Percentiles rank a stretch among this genome's conserved stretches.
phyloP scores from a whole-genome alignment of 2,888 invertebrate genomes.

The Physocephala rufipes region DNA sequence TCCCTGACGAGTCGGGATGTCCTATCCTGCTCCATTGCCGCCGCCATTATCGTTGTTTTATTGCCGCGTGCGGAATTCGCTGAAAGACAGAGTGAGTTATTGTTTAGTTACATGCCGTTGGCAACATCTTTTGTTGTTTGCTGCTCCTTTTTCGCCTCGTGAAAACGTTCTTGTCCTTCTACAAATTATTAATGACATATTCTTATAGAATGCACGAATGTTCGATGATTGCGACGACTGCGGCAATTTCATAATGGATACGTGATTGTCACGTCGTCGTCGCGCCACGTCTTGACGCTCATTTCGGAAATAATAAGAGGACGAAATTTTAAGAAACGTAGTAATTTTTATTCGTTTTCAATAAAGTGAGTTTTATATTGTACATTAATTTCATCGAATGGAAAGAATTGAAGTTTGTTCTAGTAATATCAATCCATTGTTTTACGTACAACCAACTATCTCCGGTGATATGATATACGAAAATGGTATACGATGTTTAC shows the following conservation, averaged over 20 bases:
- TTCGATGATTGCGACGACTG: not conserved
- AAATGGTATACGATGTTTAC: too few relatives aligned
- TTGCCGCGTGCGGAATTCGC: constrained; percentile 1
- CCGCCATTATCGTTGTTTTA: not conserved
- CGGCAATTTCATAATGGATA: constrained; percentile 22
- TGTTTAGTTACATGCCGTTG: constrained; percentile 23
- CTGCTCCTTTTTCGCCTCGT: not conserved
- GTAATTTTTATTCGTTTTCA: too few relatives aligned
- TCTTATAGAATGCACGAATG: too few relatives aligned
- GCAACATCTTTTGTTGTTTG: not conserved
- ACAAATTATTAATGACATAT: constrained; percentile 23
- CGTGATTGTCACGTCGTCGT: not conserved
- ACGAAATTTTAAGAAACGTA: not conserved
- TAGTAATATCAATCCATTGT: too few relatives aligned
- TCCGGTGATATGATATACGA: too few relatives aligned
- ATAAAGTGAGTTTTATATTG: too few relatives aligned
- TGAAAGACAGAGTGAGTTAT: constrained; percentile 26
- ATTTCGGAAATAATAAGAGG: too few relatives aligned
- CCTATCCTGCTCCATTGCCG: not conserved
- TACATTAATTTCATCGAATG: too few relatives aligned
- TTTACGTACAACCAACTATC: too few relatives aligned
- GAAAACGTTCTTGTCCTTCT: constrained; percentile 17
- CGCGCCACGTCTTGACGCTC: not conserved
- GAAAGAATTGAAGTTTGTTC: too few relatives aligned
- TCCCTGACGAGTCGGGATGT: not conserved